Base-by-base conservation (phyloP, 2,888 invertebrate genomes). In the Cephus pygmeus region DNA sequence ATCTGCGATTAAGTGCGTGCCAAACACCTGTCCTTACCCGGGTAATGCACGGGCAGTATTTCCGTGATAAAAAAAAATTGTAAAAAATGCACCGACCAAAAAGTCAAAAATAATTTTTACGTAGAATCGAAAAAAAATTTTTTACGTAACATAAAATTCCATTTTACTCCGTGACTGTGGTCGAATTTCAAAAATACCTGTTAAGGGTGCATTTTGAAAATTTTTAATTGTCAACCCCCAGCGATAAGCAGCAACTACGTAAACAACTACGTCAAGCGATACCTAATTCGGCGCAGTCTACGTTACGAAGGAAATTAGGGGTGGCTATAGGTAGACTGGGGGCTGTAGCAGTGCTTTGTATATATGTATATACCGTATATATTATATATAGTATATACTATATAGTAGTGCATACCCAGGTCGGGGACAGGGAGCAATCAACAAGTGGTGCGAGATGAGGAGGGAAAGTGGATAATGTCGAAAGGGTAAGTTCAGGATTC, bases 381-480 rank as follows among this genome's bases (percentile, higher is more conserved):
- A 15, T 6, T 40, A 40, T 40, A 40, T 15, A 40, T 4, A 35
- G 35, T 15, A 56, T 56, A 56, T 56, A 23, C 56, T 56, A 74
- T 73, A 31, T 35, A 69, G 73, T 68, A 76, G 73, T 34, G 76
- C 68, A 76, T 68, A 73, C 74, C 77, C 30, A 74, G 74, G 35
- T 68, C 73, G 77, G 75, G 77, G 77, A 77, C 75, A 77, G 69
- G 75, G 75, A 69, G 75, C 77, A 75, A 77, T 77, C 77, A 77
- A 77, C 77, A 77, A 77, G 77, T 77, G 77, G 77, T 75, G 77
- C 69, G 75, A 77, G 77, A 77, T 69, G 75, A 75, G 75, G 75
- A 77, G 75, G 77, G 75, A 77, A 77, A 77, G 77, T 75, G 77
- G 77, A 75, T 69, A 34, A 40, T 69, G 77, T 15, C 31, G 33